Conservation (phyloP, 2,888 invertebrate species). For the Spilarctia lutea region DNA sequence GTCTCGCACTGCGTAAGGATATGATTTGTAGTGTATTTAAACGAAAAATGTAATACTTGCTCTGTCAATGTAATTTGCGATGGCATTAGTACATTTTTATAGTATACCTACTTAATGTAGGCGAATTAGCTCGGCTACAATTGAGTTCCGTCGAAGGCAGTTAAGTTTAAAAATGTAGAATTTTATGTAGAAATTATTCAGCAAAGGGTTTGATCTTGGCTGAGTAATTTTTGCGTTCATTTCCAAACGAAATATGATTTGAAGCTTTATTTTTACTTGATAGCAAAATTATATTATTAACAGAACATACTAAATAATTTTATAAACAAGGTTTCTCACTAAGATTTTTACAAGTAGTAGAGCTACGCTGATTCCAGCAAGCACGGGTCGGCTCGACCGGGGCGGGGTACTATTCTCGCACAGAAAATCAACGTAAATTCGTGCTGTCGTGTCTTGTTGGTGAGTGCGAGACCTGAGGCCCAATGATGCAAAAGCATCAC, state of each 20-base stretch:
- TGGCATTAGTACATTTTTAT: conserved; percentile 35
- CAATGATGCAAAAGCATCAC: too few species aligned
- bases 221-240: not conserved
- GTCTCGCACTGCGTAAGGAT: conserved; percentile 20
- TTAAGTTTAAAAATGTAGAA: not conserved
- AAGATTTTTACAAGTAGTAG: too few species aligned
- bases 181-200: not conserved
- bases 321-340: not conserved
- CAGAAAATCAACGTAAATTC: too few species aligned
- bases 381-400: too few species aligned
- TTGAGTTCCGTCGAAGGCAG: not conserved
- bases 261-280: too few species aligned
- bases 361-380: too few species aligned
- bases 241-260: too few species aligned
- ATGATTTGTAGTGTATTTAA: conserved; percentile 46
- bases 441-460: too few species aligned
- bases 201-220: not conserved
- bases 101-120: conserved; percentile 24
- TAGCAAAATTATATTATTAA: too few species aligned
- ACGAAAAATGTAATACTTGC: conserved; percentile 55
- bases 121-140: conserved; percentile 27
- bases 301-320: too few species aligned
- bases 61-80: conserved; percentile 54
- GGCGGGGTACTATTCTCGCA: too few species aligned
- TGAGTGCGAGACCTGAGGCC: too few species aligned